Percentiles rank a stretch among this genome's conserved stretches.
phyloP scores from a whole-genome alignment of 2,797 vertebrate species.

The Euphonia xanthogaster region DNA sequence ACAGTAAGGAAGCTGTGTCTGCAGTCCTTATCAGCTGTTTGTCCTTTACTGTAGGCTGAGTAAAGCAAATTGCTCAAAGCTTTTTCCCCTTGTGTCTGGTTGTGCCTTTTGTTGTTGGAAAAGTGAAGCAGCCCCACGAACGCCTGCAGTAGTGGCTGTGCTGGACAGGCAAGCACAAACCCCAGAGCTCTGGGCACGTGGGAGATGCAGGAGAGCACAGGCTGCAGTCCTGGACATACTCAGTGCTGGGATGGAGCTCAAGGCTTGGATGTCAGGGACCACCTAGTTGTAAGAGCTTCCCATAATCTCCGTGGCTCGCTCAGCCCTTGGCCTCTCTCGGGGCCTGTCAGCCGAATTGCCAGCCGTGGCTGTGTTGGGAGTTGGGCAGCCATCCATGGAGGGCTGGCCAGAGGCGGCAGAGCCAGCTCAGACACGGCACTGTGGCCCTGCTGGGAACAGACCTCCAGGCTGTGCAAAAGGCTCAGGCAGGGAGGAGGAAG shows the following conservation, averaged over 20 bases:
- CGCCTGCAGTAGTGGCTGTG: neutral
- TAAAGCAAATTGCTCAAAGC: neutral
- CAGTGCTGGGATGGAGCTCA: neutral
- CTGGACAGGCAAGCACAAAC: neutral
- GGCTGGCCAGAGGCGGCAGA: neutral
- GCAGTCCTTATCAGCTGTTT: neutral
- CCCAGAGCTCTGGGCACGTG: neutral
- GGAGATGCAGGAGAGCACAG: neutral
- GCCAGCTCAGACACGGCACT: neutral
- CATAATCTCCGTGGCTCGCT: rapidly evolving
- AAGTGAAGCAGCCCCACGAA: neutral
- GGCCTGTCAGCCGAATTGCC: neutral
- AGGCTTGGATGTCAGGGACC: neutral
- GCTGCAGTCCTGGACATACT: rapidly evolving
- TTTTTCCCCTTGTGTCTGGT: neutral
- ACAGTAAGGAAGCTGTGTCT: neutral
- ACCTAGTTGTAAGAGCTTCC: neutral
- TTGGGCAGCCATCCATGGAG: neutral
- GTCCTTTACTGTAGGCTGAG: neutral
- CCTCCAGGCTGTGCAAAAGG: neutral
- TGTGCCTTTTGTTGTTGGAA: neutral
- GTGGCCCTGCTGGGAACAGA: neutral
- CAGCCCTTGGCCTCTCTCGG: neutral
- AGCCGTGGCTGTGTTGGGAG: neutral
- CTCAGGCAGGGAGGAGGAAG: neutral